These are phyloP conservation scores for Stenichneumon culpator DNA, from an alignment of 2,888 invertebrate genomes.

Conservation along the genomic window DNA sequence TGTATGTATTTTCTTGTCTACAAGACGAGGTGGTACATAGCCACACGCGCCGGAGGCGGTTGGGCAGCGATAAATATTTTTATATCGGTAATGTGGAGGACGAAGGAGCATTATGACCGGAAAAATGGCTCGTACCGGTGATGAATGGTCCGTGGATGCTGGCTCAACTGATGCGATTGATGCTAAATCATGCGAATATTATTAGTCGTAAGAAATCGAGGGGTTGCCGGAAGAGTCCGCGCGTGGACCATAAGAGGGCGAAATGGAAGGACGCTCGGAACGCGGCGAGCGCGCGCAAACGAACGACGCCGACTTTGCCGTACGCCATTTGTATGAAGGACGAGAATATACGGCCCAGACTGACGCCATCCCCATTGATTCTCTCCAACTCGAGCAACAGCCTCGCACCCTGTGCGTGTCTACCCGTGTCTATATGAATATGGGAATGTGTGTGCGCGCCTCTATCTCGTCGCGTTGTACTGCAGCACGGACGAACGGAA, in stretches of 20 bases:
- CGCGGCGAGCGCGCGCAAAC: slow-evolving; percentile 32
- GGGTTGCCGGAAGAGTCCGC: slow-evolving; percentile 6
- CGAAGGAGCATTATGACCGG: neutral
- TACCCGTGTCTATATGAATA: slow-evolving; percentile 7
- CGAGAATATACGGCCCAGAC: slow-evolving; percentile 76
- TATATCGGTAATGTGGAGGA: neutral
- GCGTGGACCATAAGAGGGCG: neutral
- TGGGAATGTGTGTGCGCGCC: slow-evolving; percentile 12
- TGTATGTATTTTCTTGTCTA: too few species aligned
- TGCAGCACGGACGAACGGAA: slow-evolving; percentile 25
- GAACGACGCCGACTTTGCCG: slow-evolving; percentile 44
- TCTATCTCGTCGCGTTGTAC: slow-evolving; percentile 21
- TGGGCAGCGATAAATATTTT: neutral
- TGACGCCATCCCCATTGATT: slow-evolving; percentile 81
- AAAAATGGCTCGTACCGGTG: neutral
- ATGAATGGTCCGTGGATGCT: neutral
- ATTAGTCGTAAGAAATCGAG: slow-evolving; percentile 16
- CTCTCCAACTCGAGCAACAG: slow-evolving; percentile 66
- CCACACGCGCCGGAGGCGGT: neutral
- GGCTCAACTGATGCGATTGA: neutral
- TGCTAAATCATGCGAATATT: slow-evolving; percentile 49
- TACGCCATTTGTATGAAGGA: slow-evolving; percentile 61
- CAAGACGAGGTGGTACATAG: neutral
- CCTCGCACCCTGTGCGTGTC: slow-evolving; percentile 29
- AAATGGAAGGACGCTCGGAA: slow-evolving; percentile 33